These are phyloP conservation scores for Malurus splendens DNA, from an alignment of 2,797 vertebrate genomes.

Conservation along the genomic window DNA sequence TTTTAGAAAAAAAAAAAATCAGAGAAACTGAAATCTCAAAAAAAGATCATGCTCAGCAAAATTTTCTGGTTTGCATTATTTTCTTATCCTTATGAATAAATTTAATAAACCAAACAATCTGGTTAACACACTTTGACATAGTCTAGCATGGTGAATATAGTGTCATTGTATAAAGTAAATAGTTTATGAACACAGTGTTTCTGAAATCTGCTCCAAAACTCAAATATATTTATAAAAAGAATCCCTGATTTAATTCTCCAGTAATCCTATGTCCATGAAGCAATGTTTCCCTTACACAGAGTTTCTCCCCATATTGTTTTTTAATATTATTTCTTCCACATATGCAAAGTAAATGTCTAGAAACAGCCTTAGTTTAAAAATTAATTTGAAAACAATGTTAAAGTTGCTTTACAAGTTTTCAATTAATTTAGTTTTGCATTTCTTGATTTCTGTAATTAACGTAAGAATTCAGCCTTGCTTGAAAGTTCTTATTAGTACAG, in stretches of 20 bases:
- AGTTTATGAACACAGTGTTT: background rate
- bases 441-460: background rate
- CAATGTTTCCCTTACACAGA: background rate
- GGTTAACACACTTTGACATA: background rate
- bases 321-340: background rate
- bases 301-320: background rate
- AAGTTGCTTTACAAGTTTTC: background rate
- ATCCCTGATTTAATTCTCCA: background rate
- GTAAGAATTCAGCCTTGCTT: background rate
- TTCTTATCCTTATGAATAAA: background rate
- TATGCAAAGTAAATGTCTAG: background rate
- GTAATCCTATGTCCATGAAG: background rate
- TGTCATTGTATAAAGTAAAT: background rate
- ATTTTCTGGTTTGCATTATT: background rate
- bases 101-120: background rate
- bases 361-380: background rate
- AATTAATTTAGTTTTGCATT: background rate
- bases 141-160: background rate
- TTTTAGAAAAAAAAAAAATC: background rate
- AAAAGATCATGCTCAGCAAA: background rate
- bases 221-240: background rate
- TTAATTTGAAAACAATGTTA: background rate
- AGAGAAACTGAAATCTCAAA: background rate
- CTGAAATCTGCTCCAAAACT: background rate
- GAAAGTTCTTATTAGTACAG: background rate